A percentile compares a stretch with the other conserved stretches of the same genome.
These are phyloP conservation scores for Megathymus violae DNA, from an alignment of 1,140 invertebrate genomes.

Conservation along the genomic window DNA sequence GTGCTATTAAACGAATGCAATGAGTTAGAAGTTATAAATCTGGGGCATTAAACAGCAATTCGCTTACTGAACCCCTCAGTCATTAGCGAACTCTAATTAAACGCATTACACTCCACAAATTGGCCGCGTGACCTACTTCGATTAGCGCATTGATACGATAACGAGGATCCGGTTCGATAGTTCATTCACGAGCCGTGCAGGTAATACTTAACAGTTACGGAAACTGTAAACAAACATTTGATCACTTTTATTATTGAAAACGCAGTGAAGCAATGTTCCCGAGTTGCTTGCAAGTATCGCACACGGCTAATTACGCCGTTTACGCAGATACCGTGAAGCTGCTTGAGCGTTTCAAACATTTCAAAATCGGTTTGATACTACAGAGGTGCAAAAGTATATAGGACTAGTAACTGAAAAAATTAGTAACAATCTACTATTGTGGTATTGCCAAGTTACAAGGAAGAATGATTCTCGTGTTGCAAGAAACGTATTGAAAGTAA, in stretches of 20 bases:
- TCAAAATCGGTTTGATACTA: no score
- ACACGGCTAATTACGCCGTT: not conserved
- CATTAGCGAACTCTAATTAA: no score
- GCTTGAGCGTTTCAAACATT: not conserved
- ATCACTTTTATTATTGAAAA: slow-evolving; percentile 1
- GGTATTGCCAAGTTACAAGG: no score
- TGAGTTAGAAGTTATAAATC: no score
- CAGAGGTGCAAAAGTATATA: no score
- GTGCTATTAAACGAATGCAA: no score
- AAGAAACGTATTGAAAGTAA: not conserved
- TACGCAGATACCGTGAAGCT: not conserved
- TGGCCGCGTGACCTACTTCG: slow-evolving; percentile 39
- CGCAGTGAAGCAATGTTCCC: not conserved
- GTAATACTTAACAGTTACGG: not conserved
- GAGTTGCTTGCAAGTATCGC: not conserved
- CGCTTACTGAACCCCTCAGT: no score
- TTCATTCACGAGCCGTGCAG: slow-evolving; percentile 4
- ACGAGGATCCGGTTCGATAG: slow-evolving; percentile 40
- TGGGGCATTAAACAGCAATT: no score
- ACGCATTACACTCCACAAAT: slow-evolving; percentile 22
- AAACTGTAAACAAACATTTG: slow-evolving; percentile 3
- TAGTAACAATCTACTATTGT: no score
- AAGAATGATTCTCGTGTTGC: no score
- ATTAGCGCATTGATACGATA: slow-evolving; percentile 41
- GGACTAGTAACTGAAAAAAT: no score